phyloP scores from a whole-genome alignment of 2,113 vertebrate species.

The Varanus komodoensis region DNA sequence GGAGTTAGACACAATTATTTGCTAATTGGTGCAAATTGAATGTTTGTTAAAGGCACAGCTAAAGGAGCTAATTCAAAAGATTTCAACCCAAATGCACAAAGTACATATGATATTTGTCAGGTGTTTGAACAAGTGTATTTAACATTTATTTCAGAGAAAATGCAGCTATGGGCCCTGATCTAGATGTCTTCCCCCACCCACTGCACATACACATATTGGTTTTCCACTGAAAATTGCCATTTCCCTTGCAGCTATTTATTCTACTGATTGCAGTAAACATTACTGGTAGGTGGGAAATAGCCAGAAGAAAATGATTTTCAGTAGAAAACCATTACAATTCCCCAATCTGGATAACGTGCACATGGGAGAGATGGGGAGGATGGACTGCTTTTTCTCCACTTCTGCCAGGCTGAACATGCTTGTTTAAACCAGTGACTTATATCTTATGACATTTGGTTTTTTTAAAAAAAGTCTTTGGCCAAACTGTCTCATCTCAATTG shows the following conservation, averaged over 20 bases:
- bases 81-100: not conserved
- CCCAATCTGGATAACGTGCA: not conserved
- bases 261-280: not conserved
- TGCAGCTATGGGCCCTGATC: too few relatives aligned
- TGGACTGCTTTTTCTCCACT: not conserved
- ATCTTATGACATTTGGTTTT: not conserved
- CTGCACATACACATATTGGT: not conserved
- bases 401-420: not conserved
- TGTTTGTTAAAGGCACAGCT: not conserved
- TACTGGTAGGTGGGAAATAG: not conserved
- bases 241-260: not conserved
- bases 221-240: not conserved
- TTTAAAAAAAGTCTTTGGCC: not conserved
- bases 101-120: too few relatives aligned
- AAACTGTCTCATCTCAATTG: not conserved
- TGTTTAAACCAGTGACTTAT: not conserved
- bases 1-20: not conserved
- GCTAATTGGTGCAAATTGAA: not conserved
- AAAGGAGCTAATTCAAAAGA: not conserved
- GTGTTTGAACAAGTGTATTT: too few relatives aligned
- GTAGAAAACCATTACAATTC: not conserved
- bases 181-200: too few relatives aligned
- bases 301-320: not conserved
- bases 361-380: not conserved
- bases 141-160: too few relatives aligned